These are phyloP conservation scores for Isaurus tuberculatus DNA, from an alignment of 92 coral and sea anemone species.

Conservation along the genomic window DNA sequence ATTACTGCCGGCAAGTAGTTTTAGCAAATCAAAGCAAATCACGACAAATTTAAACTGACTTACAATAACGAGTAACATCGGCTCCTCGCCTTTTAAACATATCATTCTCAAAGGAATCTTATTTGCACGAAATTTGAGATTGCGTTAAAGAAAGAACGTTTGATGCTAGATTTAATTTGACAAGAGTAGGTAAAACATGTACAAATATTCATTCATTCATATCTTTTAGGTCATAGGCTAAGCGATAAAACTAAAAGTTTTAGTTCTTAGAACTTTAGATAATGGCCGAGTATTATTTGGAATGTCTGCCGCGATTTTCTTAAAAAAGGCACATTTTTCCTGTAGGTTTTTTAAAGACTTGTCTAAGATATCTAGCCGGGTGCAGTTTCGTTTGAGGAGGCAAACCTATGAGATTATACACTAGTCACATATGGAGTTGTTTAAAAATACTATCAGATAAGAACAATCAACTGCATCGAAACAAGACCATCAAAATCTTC, in stretches of 20 bases:
- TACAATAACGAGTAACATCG: background rate
- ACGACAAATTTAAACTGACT: background rate
- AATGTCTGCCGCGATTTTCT: no score
- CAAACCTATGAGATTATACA: conserved; percentile 9
- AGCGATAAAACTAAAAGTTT: background rate
- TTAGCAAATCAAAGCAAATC: background rate
- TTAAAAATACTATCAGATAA: conserved; percentile 39
- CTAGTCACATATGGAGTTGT: conserved; percentile 20
- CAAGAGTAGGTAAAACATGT: background rate
- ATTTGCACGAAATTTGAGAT: conserved; percentile 1
- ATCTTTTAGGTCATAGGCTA: conserved; percentile 23
- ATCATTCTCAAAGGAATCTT: background rate
- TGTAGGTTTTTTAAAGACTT: no score
- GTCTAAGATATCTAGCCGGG: background rate
- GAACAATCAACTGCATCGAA: conserved; percentile 27
- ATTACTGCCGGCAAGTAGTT: conserved; percentile 1
- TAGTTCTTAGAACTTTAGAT: background rate
- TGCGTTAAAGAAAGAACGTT: background rate
- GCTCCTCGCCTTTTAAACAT: background rate
- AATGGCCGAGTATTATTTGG: background rate
- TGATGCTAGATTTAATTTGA: conserved; percentile 10
- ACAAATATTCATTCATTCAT: background rate
- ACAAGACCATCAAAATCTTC: conserved; percentile 32
- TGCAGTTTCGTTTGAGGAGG: conserved; percentile 11
- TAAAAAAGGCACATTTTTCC: no score